Evolutionary conservation across 2,113 vertebrate genomes (phyloP).

Genomic region (Tupaia tana): DNA sequence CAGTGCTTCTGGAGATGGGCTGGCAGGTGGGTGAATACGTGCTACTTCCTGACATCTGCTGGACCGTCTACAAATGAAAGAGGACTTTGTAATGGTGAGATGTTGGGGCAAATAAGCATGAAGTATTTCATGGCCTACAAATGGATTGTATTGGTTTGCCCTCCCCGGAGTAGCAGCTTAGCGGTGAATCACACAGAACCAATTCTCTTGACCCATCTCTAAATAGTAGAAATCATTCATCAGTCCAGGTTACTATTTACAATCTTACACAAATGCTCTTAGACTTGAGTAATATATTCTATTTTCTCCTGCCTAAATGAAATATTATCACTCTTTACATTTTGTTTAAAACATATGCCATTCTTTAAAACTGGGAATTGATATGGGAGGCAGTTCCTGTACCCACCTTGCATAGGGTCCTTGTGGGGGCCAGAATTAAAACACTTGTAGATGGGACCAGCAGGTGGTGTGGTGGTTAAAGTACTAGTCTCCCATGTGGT

Average conservation of each 20-base stretch:
- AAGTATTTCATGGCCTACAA: slow-evolving; percentile 41
- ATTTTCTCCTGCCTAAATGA: not conserved
- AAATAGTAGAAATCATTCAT: not conserved
- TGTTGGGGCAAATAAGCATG: not conserved
- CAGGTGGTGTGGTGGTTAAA: too few relatives aligned
- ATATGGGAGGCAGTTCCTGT: not conserved
- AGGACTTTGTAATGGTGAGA: not conserved
- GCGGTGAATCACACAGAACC: slow-evolving; percentile 18
- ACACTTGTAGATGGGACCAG: not conserved
- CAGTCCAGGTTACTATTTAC: slow-evolving; percentile 8
- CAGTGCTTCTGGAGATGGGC: not conserved
- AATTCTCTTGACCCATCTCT: not conserved
- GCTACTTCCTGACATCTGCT: not conserved
- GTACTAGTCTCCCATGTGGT: too few relatives aligned
- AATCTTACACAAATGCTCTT: not conserved
- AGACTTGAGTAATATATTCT: not conserved
- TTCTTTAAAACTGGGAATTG: not conserved
- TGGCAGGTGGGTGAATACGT: not conserved
- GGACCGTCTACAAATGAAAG: not conserved
- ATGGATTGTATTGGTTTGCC: slow-evolving; percentile 30
- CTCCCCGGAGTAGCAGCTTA: slow-evolving; percentile 23
- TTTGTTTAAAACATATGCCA: not conserved
- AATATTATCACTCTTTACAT: not conserved
- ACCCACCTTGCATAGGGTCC: not conserved
- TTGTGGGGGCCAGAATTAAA: not conserved